These are phyloP conservation scores for Sepiola atlantica DNA, from an alignment of 2,888 invertebrate genomes.

Conservation along the genomic window DNA sequence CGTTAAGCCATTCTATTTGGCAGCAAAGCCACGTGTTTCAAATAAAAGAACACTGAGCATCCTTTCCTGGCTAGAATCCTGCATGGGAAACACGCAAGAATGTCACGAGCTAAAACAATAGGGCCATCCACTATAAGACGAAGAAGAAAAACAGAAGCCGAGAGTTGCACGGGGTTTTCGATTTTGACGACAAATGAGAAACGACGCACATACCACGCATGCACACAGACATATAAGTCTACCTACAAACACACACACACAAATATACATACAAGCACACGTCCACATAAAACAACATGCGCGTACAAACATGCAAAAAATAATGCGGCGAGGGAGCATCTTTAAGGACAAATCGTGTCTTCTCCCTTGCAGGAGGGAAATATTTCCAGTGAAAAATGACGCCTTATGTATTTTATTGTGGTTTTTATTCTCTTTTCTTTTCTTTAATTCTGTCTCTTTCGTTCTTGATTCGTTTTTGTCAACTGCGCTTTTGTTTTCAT, in stretches of 20 bases:
- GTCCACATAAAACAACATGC: no score
- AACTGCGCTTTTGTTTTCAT: neutral
- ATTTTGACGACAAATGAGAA: neutral
- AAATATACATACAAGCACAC: no score
- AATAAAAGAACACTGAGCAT: neutral
- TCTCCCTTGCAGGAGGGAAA: conserved; percentile 18
- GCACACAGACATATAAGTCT: no score
- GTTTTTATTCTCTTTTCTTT: neutral
- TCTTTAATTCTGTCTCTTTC: neutral
- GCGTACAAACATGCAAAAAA: neutral
- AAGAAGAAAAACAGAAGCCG: neutral
- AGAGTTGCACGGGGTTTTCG: neutral
- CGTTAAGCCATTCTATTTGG: neutral
- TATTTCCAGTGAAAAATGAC: neutral
- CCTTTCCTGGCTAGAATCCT: neutral
- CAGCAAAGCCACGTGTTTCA: neutral
- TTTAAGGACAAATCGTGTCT: neutral
- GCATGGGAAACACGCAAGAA: neutral
- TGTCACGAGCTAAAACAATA: neutral
- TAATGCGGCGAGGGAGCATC: neutral
- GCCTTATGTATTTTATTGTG: neutral
- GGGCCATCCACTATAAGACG: neutral
- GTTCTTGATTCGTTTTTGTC: neutral
- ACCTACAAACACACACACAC: no score
- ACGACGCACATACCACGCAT: no score